A percentile compares a stretch with the other conserved stretches of the same genome.
Conservation (phyloP, 2,888 invertebrate species). For the Glaucopsyche alexis region DNA sequence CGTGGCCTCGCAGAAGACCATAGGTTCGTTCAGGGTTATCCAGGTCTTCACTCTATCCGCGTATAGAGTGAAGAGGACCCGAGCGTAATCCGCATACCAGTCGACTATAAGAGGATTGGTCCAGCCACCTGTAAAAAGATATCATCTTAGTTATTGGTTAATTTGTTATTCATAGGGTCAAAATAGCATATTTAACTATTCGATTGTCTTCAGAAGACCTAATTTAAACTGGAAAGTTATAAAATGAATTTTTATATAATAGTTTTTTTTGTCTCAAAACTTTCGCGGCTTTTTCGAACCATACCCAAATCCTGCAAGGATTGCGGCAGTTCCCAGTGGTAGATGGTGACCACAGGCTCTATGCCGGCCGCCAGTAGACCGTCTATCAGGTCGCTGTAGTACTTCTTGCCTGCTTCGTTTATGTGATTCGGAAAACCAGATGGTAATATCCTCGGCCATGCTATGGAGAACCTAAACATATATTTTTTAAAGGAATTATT, state of each 20-base stretch:
- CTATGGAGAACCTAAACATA: slow-evolving; percentile 77
- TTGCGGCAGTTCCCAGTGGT: slow-evolving; percentile 82
- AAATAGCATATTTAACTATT: too few species aligned
- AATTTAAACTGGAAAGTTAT: too few species aligned
- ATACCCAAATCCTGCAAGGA: slow-evolving; percentile 47
- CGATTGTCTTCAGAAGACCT: too few species aligned
- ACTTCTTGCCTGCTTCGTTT: slow-evolving; percentile 82
- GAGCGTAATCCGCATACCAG: slow-evolving; percentile 80
- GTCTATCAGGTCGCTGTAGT: slow-evolving; percentile 85
- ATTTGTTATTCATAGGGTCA: too few species aligned
- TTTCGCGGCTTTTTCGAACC: not conserved
- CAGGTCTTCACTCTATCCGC: slow-evolving; percentile 82
- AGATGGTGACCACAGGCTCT: slow-evolving; percentile 80
- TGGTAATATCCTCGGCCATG: slow-evolving; percentile 85
- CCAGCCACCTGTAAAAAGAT: slow-evolving; percentile 9
- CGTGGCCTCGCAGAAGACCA: slow-evolving; percentile 53
- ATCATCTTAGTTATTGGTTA: too few species aligned
- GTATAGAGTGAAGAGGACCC: slow-evolving; percentile 72
- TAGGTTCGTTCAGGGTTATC: slow-evolving; percentile 86
- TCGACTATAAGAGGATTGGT: slow-evolving; percentile 77
- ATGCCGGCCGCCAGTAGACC: slow-evolving; percentile 80
- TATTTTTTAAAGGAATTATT: slow-evolving; percentile 40
- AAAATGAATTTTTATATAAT: too few species aligned
- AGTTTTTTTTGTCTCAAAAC: too few species aligned
- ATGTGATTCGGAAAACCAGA: slow-evolving; percentile 77